Evolutionary conservation across 2,888 invertebrate species (phyloP).

Genomic region (Rhogogaster chlorosoma): DNA sequence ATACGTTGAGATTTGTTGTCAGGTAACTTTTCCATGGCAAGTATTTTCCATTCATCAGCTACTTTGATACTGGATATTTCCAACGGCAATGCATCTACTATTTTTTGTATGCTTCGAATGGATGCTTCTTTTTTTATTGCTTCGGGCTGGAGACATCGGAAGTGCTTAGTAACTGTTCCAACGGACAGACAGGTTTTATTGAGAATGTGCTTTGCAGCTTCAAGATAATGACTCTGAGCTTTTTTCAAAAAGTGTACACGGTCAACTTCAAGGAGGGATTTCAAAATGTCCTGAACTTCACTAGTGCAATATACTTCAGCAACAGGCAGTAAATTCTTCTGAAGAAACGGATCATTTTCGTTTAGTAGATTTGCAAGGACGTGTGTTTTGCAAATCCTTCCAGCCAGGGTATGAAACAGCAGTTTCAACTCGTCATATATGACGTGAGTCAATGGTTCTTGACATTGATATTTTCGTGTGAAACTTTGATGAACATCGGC

Average conservation of each 20-base stretch:
- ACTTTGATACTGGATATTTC: slow-evolving; percentile 29
- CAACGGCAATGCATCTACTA: slow-evolving; percentile 17
- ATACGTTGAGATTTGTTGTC: slow-evolving; percentile 19
- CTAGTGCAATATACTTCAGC: slow-evolving; percentile 11
- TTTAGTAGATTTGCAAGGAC: neutral
- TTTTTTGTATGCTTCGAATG: slow-evolving; percentile 27
- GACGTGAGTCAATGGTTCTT: slow-evolving; percentile 25
- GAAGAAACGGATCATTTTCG: slow-evolving; percentile 25
- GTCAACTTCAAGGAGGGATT: slow-evolving; percentile 25
- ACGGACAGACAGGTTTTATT: slow-evolving; percentile 18
- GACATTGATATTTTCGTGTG: slow-evolving; percentile 28
- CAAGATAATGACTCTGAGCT: slow-evolving; percentile 25
- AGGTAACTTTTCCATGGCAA: slow-evolving; percentile 27
- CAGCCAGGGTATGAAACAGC: slow-evolving; percentile 20
- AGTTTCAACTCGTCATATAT: slow-evolving; percentile 26
- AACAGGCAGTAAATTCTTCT: slow-evolving; percentile 5
- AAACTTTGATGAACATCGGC: slow-evolving; percentile 35
- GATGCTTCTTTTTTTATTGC: slow-evolving; percentile 40
- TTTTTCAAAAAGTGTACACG: slow-evolving; percentile 22
- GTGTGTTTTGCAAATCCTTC: slow-evolving; percentile 23
- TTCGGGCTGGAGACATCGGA: slow-evolving; percentile 24
- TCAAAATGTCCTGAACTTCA: slow-evolving; percentile 21
- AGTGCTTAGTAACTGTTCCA: slow-evolving; percentile 28
- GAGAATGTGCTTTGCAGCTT: slow-evolving; percentile 26
- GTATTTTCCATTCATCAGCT: slow-evolving; percentile 18